Conservation (phyloP, 2,113 vertebrate species). For the Hippoglossus stenolepis region DNA sequence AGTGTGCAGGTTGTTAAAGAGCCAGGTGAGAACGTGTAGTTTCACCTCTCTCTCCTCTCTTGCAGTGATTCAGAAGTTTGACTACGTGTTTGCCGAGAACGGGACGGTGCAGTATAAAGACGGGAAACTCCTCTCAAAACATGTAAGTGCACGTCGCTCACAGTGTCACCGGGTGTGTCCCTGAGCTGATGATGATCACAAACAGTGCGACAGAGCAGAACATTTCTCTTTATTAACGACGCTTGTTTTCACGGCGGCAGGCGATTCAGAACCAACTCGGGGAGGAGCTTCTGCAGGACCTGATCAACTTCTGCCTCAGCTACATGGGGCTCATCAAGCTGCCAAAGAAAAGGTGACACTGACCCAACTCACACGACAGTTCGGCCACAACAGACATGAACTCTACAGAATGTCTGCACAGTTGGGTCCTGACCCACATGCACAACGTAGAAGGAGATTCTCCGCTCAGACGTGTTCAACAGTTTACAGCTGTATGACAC, state of each 20-base stretch:
- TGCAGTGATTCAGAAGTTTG: constrained; percentile 94
- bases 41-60: constrained; percentile 35
- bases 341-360: constrained; percentile 93
- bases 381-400: no score
- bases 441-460: not conserved
- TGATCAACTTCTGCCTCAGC: constrained; percentile 98
- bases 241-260: constrained; percentile 67
- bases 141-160: constrained; percentile 80
- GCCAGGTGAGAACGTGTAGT: not conserved
- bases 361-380: not conserved
- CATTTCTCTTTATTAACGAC: not conserved
- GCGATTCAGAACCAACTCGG: constrained; percentile 96
- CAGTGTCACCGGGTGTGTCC: no score
- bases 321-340: constrained; percentile 97
- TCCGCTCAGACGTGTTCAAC: no score
- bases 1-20: not conserved
- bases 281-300: constrained; percentile 95
- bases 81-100: constrained; percentile 97
- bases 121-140: constrained; percentile 91
- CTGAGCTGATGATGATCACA: no score
- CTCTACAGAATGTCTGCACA: no score
- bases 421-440: not conserved
- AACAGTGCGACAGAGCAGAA: no score
- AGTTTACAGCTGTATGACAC: no score
- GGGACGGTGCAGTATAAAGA: constrained; percentile 98